Evolutionary conservation across 2,113 vertebrate species (phyloP).

Genomic region (Lanius ludovicianus): DNA sequence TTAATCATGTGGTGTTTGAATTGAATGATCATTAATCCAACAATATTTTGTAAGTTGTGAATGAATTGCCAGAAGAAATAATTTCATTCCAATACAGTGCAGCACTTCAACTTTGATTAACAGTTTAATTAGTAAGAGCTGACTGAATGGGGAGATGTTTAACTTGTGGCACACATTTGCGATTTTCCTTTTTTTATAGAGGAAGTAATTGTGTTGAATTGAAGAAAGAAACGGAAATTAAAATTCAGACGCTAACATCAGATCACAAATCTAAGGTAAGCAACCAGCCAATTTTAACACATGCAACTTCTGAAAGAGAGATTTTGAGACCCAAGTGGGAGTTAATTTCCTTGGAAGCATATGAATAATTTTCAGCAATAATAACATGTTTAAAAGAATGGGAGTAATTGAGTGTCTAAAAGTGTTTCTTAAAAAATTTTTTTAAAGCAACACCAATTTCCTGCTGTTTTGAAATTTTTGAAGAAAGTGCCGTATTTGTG

Average conservation of each 20-base stretch:
- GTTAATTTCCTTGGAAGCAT: constrained; percentile 44
- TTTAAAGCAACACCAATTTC: constrained; percentile 18
- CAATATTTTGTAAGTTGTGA: constrained; percentile 66
- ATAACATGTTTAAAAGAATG: constrained; percentile 33
- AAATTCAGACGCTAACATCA: constrained; percentile 88
- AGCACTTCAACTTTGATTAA: constrained; percentile 56
- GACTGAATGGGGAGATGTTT: constrained; percentile 55
- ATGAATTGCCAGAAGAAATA: constrained; percentile 56
- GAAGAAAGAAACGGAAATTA: constrained; percentile 98
- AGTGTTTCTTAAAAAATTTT: not conserved
- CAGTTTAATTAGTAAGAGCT: constrained; percentile 59
- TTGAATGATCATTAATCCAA: constrained; percentile 53
- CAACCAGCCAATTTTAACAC: constrained; percentile 37
- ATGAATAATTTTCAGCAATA: constrained; percentile 34
- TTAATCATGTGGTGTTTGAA: constrained; percentile 61
- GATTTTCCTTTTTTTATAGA: constrained; percentile 74
- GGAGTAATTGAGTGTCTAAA: constrained; percentile 39
- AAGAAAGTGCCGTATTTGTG: not conserved
- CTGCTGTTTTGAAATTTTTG: not conserved
- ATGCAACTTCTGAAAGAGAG: not conserved
- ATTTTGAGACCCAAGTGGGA: not conserved
- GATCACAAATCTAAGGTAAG: constrained; percentile 98
- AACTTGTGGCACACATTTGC: constrained; percentile 61
- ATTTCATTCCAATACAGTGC: constrained; percentile 41
- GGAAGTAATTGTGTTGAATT: constrained; percentile 95